Evolutionary conservation across 2,113 vertebrate genomes (phyloP).

Genomic region (Laticauda laticaudata): DNA sequence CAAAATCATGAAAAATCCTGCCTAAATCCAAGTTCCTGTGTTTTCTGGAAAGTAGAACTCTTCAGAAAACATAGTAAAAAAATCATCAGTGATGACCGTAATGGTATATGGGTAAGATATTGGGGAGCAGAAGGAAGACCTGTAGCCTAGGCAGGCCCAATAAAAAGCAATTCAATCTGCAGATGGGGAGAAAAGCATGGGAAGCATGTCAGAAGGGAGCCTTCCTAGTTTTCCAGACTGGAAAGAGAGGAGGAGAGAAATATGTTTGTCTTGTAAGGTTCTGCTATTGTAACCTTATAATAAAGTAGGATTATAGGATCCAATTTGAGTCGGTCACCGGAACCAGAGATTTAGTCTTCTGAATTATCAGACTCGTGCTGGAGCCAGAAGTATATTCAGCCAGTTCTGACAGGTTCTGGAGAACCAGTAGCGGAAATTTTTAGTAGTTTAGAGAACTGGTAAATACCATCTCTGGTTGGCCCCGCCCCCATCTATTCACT

Average conservation of each 20-base stretch:
- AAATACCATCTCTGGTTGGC: too few relatives aligned
- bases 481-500: too few relatives aligned
- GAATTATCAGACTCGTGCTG: neutral
- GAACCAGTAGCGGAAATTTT: too few relatives aligned
- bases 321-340: neutral
- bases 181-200: neutral
- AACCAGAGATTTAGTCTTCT: neutral
- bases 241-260: neutral
- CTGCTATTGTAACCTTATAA: neutral
- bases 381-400: neutral
- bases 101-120: neutral
- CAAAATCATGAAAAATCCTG: neutral
- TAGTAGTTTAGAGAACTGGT: too few relatives aligned
- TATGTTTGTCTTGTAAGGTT: neutral
- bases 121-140: neutral
- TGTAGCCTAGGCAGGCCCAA: neutral
- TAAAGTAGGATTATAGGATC: neutral
- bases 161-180: neutral
- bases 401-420: too few relatives aligned
- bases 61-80: neutral
- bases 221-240: neutral
- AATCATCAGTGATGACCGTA: neutral
- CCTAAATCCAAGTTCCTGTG: neutral
- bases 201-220: neutral
- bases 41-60: neutral